Base-by-base conservation (phyloP, 2,797 vertebrate genomes). In the Alca torda region DNA sequence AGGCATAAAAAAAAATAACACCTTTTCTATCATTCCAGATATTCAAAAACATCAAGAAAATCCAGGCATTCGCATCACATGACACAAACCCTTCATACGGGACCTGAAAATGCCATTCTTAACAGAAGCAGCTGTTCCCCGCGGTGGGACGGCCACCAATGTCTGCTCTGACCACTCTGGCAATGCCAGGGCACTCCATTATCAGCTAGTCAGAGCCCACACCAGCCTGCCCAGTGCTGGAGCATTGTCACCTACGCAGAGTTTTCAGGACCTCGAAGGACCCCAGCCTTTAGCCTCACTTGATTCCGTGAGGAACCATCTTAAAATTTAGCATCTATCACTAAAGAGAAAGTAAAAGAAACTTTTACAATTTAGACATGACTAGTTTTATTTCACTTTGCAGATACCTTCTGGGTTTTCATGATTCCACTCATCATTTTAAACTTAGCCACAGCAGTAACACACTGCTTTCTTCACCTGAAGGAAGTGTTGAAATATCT, bases 151-250 rank as follows among this genome's bases (percentile, higher is more conserved):
- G 3, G 33, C 28, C 65, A 37, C 65, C 10, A 2, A 4, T 59
- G 18, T 41, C 45, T 69, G 21, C 53, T 46, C 46, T 46, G 53
- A 43, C 19, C 2, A 0, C 16, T 24, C 13, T 25, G 28, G 31
- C 48, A 78, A 30, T 37, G 19, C 14, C n/a, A 39, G 45, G 17
- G n/a, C 2, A 2, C 45, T 57, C 20, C 1, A 0, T 37, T 64
- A 41, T 64, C 68, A 41, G 23, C 10, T 18, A 26, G 5, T 41
- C 16, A 43, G 41, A 74, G 8, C 20, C 35, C 26, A 18, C 50
- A 63, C 13, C 7, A 70, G 7, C 16, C 50, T 57, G 56, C 8
- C 30, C 2, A 0, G 11, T 0, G 1, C 65, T 4, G 2, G 21
- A 61, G 6, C 3, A 5, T 56, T 51, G 12, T 45, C 48, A 57